phyloP scores from a whole-genome alignment of 35 echinoderm and acorn worm genomes.

The Lytechinus pictus region DNA sequence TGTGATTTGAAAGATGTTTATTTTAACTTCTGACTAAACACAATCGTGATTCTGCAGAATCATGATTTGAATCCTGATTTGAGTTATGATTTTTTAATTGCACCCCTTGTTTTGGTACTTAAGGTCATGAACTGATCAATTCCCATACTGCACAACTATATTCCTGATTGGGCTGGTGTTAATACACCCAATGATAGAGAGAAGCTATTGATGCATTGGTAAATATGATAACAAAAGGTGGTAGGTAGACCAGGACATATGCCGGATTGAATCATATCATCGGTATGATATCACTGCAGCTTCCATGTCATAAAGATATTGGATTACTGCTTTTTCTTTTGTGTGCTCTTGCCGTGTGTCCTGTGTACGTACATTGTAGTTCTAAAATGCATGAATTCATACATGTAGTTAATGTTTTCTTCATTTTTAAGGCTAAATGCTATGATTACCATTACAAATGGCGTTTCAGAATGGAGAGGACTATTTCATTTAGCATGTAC shows the following conservation, averaged over 20 bases:
- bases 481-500: no score
- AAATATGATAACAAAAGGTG: slow-evolving; percentile 19
- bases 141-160: no score
- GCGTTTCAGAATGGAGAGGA: no score
- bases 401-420: no score
- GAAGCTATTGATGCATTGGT: not conserved
- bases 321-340: not conserved
- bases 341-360: not conserved
- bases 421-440: not conserved
- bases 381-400: not conserved
- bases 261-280: not conserved
- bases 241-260: not conserved
- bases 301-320: not conserved
- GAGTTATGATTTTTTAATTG: no score
- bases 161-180: no score
- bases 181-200: not conserved
- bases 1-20: no score
- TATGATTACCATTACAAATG: not conserved
- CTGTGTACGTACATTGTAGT: not conserved
- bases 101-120: no score
- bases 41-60: no score
- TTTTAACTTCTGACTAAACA: no score
- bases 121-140: no score
- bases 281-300: slow-evolving; percentile 9
- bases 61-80: no score